Conservation (phyloP, 1,140 invertebrate genomes). For the Zaprionus ornatus region DNA sequence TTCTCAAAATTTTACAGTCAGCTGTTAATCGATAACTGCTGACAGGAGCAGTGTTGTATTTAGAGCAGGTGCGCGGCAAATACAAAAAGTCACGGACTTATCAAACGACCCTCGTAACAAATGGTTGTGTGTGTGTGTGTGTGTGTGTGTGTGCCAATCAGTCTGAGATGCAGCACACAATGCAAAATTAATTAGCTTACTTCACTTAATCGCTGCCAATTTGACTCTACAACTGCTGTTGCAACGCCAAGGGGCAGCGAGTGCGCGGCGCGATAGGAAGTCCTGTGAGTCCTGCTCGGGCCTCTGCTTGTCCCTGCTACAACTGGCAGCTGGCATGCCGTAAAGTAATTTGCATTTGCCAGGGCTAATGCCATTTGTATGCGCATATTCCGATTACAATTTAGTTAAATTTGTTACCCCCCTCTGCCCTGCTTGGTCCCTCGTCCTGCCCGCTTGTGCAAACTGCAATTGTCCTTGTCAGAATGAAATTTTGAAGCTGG, state of each 20-base stretch:
- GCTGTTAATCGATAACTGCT: too few species aligned
- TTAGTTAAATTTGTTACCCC: conserved; percentile 72
- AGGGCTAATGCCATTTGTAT: conserved; percentile 78
- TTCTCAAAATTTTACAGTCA: too few species aligned
- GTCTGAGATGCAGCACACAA: conserved; percentile 52
- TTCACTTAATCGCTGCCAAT: conserved; percentile 79
- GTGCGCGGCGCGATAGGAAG: neutral
- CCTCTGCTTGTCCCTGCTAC: neutral
- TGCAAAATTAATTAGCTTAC: conserved; percentile 83
- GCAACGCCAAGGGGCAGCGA: neutral
- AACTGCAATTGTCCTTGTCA: conserved; percentile 57
- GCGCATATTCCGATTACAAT: conserved; percentile 81
- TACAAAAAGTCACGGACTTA: too few species aligned
- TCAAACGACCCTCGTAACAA: too few species aligned
- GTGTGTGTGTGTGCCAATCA: conserved; percentile 39
- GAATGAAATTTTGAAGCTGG: conserved; percentile 76
- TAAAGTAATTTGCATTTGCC: conserved; percentile 79
- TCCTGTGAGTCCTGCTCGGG: neutral
- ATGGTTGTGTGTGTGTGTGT: neutral
- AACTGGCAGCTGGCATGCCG: conserved; percentile 53
- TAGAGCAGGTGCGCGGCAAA: too few species aligned
- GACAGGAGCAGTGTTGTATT: too few species aligned
- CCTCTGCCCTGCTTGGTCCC: neutral
- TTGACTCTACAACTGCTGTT: conserved; percentile 47
- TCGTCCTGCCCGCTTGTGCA: neutral